Conservation (phyloP, 2,797 vertebrate genomes). For the Gallirallus australis region DNA sequence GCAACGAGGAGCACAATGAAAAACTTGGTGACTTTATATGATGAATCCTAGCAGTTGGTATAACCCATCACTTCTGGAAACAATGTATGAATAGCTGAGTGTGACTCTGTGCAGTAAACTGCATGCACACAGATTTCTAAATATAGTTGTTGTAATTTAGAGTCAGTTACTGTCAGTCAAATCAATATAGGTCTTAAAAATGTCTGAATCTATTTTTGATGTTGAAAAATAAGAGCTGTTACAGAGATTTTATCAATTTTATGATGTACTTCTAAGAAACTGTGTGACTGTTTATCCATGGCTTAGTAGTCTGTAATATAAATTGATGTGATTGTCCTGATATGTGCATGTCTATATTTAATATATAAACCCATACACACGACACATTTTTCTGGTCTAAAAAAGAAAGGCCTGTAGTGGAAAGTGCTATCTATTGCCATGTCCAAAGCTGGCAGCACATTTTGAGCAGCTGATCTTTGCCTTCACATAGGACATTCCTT, state of each 20-base stretch:
- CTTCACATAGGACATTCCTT: background rate
- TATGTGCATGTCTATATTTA: background rate
- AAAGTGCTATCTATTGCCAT: background rate
- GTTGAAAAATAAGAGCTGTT: background rate
- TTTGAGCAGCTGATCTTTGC: background rate
- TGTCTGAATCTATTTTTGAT: background rate
- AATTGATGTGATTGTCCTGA: background rate
- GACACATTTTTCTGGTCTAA: background rate
- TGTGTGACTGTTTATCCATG: background rate
- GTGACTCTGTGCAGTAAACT: background rate
- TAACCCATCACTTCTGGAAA: background rate
- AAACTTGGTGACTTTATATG: background rate
- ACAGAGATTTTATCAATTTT: background rate
- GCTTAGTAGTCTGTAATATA: background rate
- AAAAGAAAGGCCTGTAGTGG: background rate
- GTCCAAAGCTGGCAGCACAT: background rate
- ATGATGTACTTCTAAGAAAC: background rate
- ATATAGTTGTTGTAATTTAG: constrained; percentile 12
- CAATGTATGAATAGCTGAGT: background rate
- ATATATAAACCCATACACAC: background rate
- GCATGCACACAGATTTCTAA: constrained; percentile 24
- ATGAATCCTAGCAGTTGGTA: constrained; percentile 1
- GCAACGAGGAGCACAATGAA: background rate
- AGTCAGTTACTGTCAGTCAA: constrained; percentile 15
- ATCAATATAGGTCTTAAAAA: constrained; percentile 24